Evolutionary conservation across 2,888 invertebrate species (phyloP), one percentile per base, ranked within the genome.

Genomic region (Phlogophora meticulosa): DNA sequence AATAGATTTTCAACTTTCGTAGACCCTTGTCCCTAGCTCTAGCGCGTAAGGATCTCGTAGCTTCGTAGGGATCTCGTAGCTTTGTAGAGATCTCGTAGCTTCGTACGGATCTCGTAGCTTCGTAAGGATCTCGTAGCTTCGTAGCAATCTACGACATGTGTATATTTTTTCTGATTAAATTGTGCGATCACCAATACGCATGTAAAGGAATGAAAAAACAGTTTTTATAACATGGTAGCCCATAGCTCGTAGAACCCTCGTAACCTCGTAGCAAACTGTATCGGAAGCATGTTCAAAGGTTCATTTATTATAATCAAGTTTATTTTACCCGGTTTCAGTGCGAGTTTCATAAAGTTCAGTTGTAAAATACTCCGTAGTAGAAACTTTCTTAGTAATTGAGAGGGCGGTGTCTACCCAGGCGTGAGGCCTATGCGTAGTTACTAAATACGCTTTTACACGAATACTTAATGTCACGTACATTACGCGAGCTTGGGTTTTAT

Each of bases 371-470:
- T 36, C n/a, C 51, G 64, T 22, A 20, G 40, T 42, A 49, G 53
- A n/a, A 58, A 64, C 17, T 64, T 58, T 70, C 52, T 45, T 45
- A 15, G 36, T 75, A 75, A 71, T 74, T 70, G 56, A 45, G 70
- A 48, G 52, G 48, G 64, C 24, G 74, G 51, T 43, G 20, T 32
- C 38, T 64, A 52, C 22, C 24, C 34, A 64, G 24, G 24, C 38
- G 57, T 64, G 42, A 59, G 38, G 45, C 17, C 20, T 20, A 51
- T 24, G 51, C 58, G 45, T 58, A 68, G 51, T 55, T 59, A 55
- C 76, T 52, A 61, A 68, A 53, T 52, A 60, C 46, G 40, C 22
- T 60, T 76, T 70, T 40, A 34, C n/a, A 43, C n/a, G 24, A 51
- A 69, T 48, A 56, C 20, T 42, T 56, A 52, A 63, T 57, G 42